phyloP scores from a whole-genome alignment of 2,888 invertebrate species.

The Euplagia quadripunctaria region DNA sequence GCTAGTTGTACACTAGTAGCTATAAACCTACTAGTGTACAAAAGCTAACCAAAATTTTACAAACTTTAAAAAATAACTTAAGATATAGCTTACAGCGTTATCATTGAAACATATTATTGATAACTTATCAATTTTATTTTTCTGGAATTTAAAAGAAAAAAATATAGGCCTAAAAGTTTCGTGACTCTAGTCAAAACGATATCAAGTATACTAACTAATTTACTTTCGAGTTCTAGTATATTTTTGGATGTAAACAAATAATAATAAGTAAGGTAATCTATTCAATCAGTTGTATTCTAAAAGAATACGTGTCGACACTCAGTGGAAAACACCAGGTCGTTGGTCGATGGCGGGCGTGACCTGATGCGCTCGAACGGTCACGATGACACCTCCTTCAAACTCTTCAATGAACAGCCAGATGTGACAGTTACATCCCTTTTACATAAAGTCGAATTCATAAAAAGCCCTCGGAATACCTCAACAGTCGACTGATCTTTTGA shows the following conservation, averaged over 20 bases:
- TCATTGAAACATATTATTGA: background rate
- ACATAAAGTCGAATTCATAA: constrained; percentile 53
- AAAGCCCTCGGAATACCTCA: constrained; percentile 47
- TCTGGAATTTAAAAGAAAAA: background rate
- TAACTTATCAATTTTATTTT: background rate
- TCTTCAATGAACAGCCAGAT: constrained; percentile 71
- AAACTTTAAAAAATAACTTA: background rate
- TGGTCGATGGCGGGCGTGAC: constrained; percentile 75
- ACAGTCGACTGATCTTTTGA: constrained; percentile 49
- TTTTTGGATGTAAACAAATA: background rate
- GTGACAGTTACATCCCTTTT: constrained; percentile 57
- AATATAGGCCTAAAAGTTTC: too few relatives aligned
- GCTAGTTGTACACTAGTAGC: too few relatives aligned
- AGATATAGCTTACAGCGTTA: background rate
- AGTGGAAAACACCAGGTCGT: constrained; percentile 62
- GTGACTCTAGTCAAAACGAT: background rate
- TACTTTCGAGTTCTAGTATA: background rate
- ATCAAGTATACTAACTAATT: background rate
- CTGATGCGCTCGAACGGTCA: constrained; percentile 69
- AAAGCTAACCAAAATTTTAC: too few relatives aligned
- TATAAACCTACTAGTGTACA: too few relatives aligned
- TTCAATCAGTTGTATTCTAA: background rate
- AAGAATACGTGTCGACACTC: constrained; percentile 34
- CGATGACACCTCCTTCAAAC: constrained; percentile 61
- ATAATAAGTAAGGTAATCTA: background rate